Base-by-base conservation (phyloP, 2,113 vertebrate genomes). In the Diadophis punctatus region DNA sequence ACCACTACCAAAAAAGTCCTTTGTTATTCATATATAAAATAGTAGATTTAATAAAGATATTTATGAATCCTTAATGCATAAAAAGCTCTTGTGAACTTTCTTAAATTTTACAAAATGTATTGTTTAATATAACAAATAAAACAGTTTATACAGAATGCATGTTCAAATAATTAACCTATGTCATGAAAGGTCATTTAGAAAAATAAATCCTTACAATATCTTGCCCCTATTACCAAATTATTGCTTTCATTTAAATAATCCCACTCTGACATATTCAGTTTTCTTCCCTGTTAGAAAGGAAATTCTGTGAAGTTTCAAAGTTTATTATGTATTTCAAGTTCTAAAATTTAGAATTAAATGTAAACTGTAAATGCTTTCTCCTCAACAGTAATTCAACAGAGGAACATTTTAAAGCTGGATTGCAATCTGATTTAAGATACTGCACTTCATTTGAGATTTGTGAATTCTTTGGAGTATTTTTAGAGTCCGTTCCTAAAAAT, bases 1-100 rank as follows among this genome's bases (percentile, higher is more conserved):
- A 93, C 30, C 10, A 93, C 49, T 90, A 92, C 6, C 14, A 34
- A 22, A 80, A 80, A 80, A 94, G 95, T 43, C 89, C 93, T 84
- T 86, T 63, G 74, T 46, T 88, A 39, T 68, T 91, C 68, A 74
- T 60, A 14, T 0, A 0, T 88, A 90, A 55, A 94, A 95, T 34
- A 34, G 1, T 0, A 0, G n/a, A 5, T 89, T 94, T 90, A 87
- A 93, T 3, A 95, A 7, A 93, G 58, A 92, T 52, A 14, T 1
- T 43, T 56, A 86, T 93, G 55, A 7, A 91, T 89, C 4, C 16
- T 92, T 4, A 86, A 3, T 30, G 9, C 80, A 92, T 93, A 89
- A 94, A 93, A 90, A 95, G 93, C 25, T 92, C 0, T 0, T 5
- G 90, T 55, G 58, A 4, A 49, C 93, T 91, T 51, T 80, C 22